Conservation (phyloP, 1,140 invertebrate species). For the Marisa cornuarietis region DNA sequence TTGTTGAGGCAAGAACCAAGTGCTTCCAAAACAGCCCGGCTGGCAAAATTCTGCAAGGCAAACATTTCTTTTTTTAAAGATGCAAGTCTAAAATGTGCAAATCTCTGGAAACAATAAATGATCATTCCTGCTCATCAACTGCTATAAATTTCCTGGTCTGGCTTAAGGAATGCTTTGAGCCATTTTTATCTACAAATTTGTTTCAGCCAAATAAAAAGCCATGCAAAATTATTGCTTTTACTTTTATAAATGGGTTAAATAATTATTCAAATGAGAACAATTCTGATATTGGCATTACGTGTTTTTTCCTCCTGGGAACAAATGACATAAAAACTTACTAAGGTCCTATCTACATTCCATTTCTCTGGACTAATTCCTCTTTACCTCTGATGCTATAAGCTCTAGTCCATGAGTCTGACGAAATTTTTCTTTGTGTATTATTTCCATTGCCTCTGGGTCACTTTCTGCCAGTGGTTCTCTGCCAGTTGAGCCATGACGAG, state of each 20-base stretch:
- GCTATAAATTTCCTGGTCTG: neutral
- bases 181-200: neutral
- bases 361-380: neutral
- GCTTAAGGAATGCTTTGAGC: neutral
- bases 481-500: slow-evolving; percentile 48
- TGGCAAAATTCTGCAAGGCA: slow-evolving; percentile 84
- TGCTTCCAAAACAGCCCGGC: slow-evolving; percentile 87
- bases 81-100: too few species aligned
- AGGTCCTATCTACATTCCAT: neutral
- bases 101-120: too few species aligned
- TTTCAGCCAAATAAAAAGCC: neutral
- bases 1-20: slow-evolving; percentile 93
- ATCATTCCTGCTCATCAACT: too few species aligned
- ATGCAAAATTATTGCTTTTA: neutral
- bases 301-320: too few species aligned
- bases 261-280: neutral
- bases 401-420: slow-evolving; percentile 89
- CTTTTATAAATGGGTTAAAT: neutral
- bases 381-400: slow-evolving; percentile 67
- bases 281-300: neutral
- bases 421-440: slow-evolving; percentile 88
- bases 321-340: neutral
- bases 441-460: slow-evolving; percentile 85
- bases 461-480: slow-evolving; percentile 49
- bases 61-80: neutral